Base-by-base conservation (phyloP, 1,140 invertebrate genomes). In the Andricus grossulariae region DNA sequence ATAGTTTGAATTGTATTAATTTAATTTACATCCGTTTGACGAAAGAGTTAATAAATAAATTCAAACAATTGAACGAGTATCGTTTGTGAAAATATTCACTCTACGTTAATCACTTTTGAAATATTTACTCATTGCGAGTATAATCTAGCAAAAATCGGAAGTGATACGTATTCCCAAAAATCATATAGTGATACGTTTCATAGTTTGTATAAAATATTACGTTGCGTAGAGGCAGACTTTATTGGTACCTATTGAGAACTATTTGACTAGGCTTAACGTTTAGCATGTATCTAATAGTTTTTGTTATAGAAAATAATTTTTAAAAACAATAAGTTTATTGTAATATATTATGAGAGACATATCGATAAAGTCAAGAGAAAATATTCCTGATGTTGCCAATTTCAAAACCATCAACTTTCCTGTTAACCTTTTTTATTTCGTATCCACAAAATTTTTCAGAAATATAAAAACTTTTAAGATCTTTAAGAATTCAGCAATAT, bases 171-270 rank as follows among this genome's bases (percentile, higher is more conserved):
- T 66, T 66, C 60, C 39, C 32, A n/a, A 39, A 66, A 66, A 66
- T 66, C 60, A 39, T 66, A n/a, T 66, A 66, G 21, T 16, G 15
- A 66, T 16, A 66, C 60, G 32, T 39, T 66, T 66, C 13, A 66
- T 66, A 66, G 60, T 66, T 66, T 66, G 60, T 66, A 66, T 66
- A 66, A 66, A 66, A 66, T 66, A 66, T 66, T 66, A 66, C 60
- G 60, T 66, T 66, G 21, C 60, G 13, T 66, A 66, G 60, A 66
- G 32, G 60, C 60, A 66, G 15, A 66, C 60, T 66, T 66, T 66
- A 66, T 66, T 66, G 60, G 57, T 66, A 66, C 21, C 25, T 32
- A 32, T 32, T 66, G 57, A 66, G 57, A 66, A 25, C 60, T 66
- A 66, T 66, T 39, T 66, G 32, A 66, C 21, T 66, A 39, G n/a